Evolutionary conservation across 2,797 vertebrate species (phyloP).

Genomic region (Garrulus glandarius): DNA sequence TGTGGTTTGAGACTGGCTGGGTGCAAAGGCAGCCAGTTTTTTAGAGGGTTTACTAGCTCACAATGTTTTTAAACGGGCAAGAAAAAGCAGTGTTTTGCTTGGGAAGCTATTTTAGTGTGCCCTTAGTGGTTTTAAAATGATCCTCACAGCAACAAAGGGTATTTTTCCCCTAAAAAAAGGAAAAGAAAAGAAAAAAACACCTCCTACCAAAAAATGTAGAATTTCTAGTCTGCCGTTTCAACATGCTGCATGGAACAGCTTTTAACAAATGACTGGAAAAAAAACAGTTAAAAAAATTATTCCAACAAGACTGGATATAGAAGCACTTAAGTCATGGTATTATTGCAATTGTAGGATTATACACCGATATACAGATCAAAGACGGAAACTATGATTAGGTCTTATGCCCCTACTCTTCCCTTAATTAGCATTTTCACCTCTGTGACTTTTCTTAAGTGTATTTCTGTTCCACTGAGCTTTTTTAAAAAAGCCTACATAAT

Average conservation of each 20-base stretch:
- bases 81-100: constrained; percentile 42
- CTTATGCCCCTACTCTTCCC: not conserved
- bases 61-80: not conserved
- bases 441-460: not conserved
- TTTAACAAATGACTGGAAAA: not conserved
- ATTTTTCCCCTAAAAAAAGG: not conserved
- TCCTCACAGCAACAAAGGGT: not conserved
- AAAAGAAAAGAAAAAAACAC: not conserved
- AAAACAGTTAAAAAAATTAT: not conserved
- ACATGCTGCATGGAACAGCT: not conserved
- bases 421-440: constrained; percentile 51
- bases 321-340: not conserved
- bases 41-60: constrained; percentile 35
- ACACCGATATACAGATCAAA: not conserved
- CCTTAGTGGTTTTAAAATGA: constrained; percentile 48
- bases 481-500: not conserved
- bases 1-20: constrained; percentile 49
- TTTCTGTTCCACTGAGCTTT: not conserved
- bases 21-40: constrained; percentile 19
- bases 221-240: constrained; percentile 2
- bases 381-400: not conserved
- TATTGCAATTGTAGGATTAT: not conserved
- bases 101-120: constrained; percentile 53
- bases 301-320: not conserved
- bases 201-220: not conserved